Percentiles rank a stretch among this genome's conserved stretches.
Conservation (phyloP, 2,797 vertebrate species). For the Enteromius argenteus region DNA sequence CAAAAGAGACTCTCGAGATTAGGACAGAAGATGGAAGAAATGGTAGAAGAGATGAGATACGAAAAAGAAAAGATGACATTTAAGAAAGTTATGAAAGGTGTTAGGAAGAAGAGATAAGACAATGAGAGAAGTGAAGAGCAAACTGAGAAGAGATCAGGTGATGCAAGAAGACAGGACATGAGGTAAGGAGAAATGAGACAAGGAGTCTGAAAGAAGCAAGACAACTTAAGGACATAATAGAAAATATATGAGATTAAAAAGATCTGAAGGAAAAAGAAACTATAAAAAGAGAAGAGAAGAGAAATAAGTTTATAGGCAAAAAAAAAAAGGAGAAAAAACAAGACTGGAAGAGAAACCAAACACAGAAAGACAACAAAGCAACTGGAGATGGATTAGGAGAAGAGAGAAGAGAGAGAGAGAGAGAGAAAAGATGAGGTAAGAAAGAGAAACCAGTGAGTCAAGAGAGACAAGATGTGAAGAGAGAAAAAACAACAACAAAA, state of each 20-base stretch:
- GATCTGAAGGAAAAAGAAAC: no score
- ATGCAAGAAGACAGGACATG: background rate
- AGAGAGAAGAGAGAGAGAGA: background rate
- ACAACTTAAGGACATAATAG: background rate
- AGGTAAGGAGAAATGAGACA: background rate
- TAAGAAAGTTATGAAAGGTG: background rate
- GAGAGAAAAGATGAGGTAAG: background rate
- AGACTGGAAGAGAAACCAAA: background rate
- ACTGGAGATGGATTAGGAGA: background rate
- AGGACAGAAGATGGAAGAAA: background rate
- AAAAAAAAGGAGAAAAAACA: no score
- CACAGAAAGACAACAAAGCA: background rate
- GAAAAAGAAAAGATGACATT: background rate
- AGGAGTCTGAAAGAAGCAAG: background rate
- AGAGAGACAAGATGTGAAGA: background rate
- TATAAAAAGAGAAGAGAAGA: background rate
- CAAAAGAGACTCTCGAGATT: background rate
- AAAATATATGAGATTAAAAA: background rate
- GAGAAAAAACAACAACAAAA: background rate
- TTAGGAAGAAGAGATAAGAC: background rate
- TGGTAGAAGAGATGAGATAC: background rate
- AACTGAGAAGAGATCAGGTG: background rate
- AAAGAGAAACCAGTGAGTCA: background rate
- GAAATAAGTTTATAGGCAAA: background rate
- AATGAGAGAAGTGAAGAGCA: background rate